Conservation (phyloP, 2,113 vertebrate species). For the Colinus virginianus region DNA sequence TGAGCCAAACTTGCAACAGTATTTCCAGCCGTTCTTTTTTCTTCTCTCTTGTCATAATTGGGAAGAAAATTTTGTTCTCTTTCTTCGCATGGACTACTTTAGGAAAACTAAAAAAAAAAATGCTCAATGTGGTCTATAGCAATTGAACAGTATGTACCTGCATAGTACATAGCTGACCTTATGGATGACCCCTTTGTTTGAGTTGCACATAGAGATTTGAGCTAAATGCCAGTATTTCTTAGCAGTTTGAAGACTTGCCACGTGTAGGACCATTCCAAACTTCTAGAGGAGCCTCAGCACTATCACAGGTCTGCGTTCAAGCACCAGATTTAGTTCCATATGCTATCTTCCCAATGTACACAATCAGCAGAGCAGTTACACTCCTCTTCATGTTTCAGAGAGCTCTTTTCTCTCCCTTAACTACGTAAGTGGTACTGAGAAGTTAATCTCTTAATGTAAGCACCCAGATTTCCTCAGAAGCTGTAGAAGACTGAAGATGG, state of each 20-base stretch:
- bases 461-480: background rate
- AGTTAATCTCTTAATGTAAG: background rate
- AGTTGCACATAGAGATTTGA: background rate
- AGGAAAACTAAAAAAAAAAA: background rate
- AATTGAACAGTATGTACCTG: background rate
- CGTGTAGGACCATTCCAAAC: background rate
- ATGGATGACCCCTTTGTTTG: background rate
- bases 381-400: background rate
- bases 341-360: background rate
- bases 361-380: background rate
- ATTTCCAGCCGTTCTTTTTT: background rate
- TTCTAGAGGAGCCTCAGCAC: background rate
- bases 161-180: background rate
- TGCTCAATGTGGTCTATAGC: background rate
- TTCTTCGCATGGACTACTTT: background rate
- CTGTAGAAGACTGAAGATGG: background rate
- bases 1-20: background rate
- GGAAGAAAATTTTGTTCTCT: background rate
- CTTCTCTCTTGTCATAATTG: background rate
- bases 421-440: background rate
- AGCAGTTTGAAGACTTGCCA: background rate
- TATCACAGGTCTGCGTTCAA: background rate
- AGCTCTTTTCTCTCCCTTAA: background rate
- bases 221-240: background rate
- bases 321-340: background rate